phyloP scores from a whole-genome alignment of 2,888 invertebrate genomes.

The Ormyrus labotus region DNA sequence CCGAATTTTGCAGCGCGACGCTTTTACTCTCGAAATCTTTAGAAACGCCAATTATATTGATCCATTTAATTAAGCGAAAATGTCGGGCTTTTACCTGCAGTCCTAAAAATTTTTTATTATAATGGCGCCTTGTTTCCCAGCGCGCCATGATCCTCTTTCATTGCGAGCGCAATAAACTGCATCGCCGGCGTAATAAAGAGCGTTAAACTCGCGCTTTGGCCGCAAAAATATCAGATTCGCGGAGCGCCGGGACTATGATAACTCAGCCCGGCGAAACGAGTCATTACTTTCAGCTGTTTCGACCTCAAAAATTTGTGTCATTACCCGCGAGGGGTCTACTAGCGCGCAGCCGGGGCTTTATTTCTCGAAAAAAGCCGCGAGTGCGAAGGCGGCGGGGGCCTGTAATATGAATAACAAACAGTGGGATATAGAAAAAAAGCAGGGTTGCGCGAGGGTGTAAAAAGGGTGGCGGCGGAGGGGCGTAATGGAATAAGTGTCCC shows the following conservation, averaged over 20 bases:
- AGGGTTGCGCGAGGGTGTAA: background rate
- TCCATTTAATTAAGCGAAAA: too few relatives aligned
- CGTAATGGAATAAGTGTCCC: slow-evolving; percentile 29
- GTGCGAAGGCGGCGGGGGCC: background rate
- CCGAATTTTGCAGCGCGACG: too few relatives aligned
- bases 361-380: too few relatives aligned
- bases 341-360: too few relatives aligned
- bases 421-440: slow-evolving; percentile 1
- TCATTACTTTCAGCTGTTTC: slow-evolving; percentile 15
- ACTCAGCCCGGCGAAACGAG: slow-evolving; percentile 9
- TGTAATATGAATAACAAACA: slow-evolving; percentile 46
- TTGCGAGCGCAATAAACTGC: too few relatives aligned
- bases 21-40: too few relatives aligned
- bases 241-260: background rate
- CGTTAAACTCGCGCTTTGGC: background rate
- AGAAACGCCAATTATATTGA: too few relatives aligned
- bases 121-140: too few relatives aligned
- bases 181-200: background rate
- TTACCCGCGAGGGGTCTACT: background rate
- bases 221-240: slow-evolving; percentile 12
- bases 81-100: too few relatives aligned
- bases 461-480: background rate
- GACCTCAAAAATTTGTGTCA: slow-evolving; percentile 25
- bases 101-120: too few relatives aligned
- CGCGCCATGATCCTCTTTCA: too few relatives aligned